Evolutionary conservation across 2,888 invertebrate species (phyloP).

Genomic region (Bellardia pandia): DNA sequence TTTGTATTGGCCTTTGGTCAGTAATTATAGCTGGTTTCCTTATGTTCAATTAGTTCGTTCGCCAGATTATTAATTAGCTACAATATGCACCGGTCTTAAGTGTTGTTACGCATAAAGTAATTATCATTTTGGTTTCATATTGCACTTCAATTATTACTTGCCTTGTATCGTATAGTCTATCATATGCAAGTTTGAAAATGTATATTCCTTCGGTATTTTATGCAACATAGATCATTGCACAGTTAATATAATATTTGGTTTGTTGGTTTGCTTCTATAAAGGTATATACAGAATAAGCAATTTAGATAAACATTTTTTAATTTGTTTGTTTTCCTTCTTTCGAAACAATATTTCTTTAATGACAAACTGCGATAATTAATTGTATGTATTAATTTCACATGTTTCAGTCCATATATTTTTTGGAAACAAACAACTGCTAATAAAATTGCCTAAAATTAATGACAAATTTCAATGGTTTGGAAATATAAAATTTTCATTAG

Average conservation of each 20-base stretch:
- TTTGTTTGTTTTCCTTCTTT: no score
- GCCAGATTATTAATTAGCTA: not conserved
- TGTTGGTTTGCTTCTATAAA: no score
- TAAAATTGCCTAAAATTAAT: not conserved
- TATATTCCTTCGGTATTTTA: not conserved
- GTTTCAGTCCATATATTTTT: not conserved
- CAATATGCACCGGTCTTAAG: not conserved
- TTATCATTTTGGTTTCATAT: conserved; percentile 33
- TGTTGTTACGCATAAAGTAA: conserved; percentile 1
- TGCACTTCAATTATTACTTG: conserved; percentile 21
- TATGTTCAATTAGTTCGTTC: not conserved
- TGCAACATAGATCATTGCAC: not conserved
- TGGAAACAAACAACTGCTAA: not conserved
- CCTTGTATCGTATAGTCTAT: not conserved
- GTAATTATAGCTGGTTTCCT: conserved; percentile 16
- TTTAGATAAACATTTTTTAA: no score
- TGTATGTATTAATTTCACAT: not conserved
- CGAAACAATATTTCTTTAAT: no score
- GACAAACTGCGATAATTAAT: no score
- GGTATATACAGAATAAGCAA: no score
- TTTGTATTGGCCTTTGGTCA: not conserved
- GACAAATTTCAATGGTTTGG: not conserved
- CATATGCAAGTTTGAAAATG: not conserved
- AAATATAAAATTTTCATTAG: not conserved
- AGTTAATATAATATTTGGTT: no score